Conservation (phyloP, 30 jellyfish, hydroid and myxozoan species). For the Hydractinia echinata region DNA sequence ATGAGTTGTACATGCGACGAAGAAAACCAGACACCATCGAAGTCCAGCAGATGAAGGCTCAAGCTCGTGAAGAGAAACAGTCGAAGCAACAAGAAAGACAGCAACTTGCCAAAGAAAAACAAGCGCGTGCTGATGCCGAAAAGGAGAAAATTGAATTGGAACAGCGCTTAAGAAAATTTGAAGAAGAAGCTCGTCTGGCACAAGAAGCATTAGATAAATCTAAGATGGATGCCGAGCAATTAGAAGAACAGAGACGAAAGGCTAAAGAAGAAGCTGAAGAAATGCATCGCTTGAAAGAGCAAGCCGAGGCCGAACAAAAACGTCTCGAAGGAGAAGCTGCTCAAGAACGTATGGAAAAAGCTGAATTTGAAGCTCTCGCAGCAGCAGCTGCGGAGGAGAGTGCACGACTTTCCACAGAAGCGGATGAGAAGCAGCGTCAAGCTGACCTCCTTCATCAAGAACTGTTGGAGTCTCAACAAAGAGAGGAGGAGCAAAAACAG, state of each 20-base stretch:
- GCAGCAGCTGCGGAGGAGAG: conserved; percentile 66
- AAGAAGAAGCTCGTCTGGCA: conserved; percentile 90
- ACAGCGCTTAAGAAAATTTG: conserved; percentile 59
- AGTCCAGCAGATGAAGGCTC: conserved; percentile 99
- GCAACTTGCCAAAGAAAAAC: conserved; percentile 71
- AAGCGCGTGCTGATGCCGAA: conserved; percentile 95
- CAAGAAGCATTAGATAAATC: conserved; percentile 84
- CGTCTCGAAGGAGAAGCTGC: conserved; percentile 63
- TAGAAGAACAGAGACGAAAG: conserved; percentile 53
- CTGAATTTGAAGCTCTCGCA: conserved; percentile 45
- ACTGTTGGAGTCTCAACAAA: conserved; percentile 71
- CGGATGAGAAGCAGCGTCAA: conserved; percentile 59
- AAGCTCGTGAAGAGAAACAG: conserved; percentile 84
- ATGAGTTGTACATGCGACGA: conserved; percentile 91
- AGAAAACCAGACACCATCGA: conserved; percentile 93
- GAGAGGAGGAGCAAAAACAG: conserved; percentile 76
- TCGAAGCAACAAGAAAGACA: conserved; percentile 68
- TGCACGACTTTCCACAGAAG: conserved; percentile 39
- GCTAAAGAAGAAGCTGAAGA: conserved; percentile 88
- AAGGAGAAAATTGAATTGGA: conserved; percentile 62
- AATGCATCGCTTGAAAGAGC: conserved; percentile 51
- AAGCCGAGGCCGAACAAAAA: conserved; percentile 58
- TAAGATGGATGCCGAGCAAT: conserved; percentile 43
- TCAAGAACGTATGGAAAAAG: conserved; percentile 52
- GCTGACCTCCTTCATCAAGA: conserved; percentile 50